phyloP scores from a whole-genome alignment of 2,888 invertebrate species.

The Lutraria lutraria region DNA sequence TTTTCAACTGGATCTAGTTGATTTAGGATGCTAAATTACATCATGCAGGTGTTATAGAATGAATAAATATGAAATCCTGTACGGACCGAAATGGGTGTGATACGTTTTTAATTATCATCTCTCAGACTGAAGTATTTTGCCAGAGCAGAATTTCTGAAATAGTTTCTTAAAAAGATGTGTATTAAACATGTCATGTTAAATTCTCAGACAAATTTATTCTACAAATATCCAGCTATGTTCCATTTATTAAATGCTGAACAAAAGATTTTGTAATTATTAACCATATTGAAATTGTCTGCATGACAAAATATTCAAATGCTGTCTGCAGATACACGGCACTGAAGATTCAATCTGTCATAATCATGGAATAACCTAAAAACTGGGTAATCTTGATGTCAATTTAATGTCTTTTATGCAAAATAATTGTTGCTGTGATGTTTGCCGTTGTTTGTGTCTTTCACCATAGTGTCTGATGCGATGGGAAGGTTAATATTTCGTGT shows the following conservation, averaged over 20 bases:
- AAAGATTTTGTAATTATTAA: conserved; percentile 6
- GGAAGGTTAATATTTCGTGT: background rate
- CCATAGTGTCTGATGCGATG: background rate
- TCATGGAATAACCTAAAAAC: background rate
- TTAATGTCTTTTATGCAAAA: background rate
- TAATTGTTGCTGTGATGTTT: background rate
- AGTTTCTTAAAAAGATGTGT: conserved; percentile 16
- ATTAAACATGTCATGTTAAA: conserved; percentile 13
- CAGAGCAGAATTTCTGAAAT: background rate
- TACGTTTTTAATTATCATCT: conserved; percentile 28
- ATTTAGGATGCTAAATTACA: conserved; percentile 28
- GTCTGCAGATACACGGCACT: background rate
- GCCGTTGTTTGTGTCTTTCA: background rate
- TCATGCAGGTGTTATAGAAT: conserved; percentile 25
- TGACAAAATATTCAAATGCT: background rate
- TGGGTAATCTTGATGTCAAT: background rate
- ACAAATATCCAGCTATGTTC: background rate
- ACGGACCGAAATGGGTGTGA: background rate
- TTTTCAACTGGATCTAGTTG: background rate
- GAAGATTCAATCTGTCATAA: background rate
- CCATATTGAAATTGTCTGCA: conserved; percentile 1
- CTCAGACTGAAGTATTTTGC: conserved; percentile 2
- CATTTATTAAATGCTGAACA: conserved; percentile 3
- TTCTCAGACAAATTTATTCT: background rate
- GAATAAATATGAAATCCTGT: conserved; percentile 25